These are phyloP conservation scores for Loxodonta africana DNA, from an alignment of 2,113 vertebrate genomes.

Conservation along the genomic window DNA sequence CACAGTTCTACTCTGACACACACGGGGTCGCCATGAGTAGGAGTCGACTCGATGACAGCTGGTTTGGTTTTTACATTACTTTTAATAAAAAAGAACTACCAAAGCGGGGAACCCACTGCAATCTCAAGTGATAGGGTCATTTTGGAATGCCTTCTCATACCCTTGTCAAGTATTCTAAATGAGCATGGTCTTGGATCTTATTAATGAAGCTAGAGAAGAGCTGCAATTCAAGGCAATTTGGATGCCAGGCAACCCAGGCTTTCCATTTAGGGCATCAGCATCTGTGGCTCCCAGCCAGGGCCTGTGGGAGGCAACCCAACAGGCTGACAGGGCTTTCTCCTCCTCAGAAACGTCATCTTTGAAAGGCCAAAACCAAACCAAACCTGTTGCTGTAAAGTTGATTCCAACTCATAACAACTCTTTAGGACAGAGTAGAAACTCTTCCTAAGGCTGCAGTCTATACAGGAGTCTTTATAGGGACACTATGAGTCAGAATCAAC, in stretches of 20 bases:
- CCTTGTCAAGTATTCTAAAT: no score
- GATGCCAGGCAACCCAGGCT: neutral
- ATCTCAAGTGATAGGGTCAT: neutral
- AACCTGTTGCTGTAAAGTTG: neutral
- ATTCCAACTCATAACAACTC: neutral
- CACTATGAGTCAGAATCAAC: neutral
- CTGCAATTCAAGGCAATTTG: neutral
- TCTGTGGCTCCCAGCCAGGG: neutral
- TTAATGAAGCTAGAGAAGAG: neutral
- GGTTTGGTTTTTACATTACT: neutral
- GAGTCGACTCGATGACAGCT: no score
- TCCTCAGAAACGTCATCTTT: neutral
- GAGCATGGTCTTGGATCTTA: neutral
- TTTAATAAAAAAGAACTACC: neutral
- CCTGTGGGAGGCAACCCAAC: neutral
- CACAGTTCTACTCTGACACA: no score
- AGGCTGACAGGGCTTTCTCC: neutral
- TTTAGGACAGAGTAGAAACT: neutral
- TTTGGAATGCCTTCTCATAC: neutral
- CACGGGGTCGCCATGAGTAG: no score
- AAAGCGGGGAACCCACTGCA: neutral
- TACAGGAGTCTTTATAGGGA: no score
- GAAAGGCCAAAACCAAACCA: neutral
- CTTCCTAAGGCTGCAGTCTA: no score
- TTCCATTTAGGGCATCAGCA: neutral